Evolutionary conservation across 2,888 invertebrate species (phyloP).

Genomic region (Cylindroiulus punctatus): DNA sequence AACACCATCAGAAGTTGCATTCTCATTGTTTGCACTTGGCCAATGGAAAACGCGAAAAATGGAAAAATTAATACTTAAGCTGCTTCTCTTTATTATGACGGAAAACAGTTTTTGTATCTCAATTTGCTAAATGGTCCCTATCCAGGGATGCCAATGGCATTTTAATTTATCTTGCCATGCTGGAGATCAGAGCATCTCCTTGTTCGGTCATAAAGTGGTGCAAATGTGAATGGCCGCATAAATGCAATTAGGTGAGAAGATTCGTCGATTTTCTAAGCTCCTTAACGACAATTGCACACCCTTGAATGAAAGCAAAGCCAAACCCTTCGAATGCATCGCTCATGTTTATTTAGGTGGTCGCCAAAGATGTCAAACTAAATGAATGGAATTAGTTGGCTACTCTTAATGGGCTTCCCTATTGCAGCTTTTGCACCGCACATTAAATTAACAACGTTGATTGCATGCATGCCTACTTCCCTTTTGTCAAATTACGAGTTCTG

Average conservation of each 20-base stretch:
- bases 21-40: too few relatives aligned
- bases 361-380: not conserved
- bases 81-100: too few relatives aligned
- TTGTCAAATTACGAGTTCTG: too few relatives aligned
- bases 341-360: not conserved
- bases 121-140: not conserved
- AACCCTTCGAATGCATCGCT: too few relatives aligned
- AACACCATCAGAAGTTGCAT: too few relatives aligned
- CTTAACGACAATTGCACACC: slow-evolving; percentile 1
- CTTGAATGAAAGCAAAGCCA: not conserved
- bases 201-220: not conserved
- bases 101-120: not conserved
- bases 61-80: too few relatives aligned
- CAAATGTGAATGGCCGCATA: not conserved
- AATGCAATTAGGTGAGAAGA: not conserved
- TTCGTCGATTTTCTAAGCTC: not conserved
- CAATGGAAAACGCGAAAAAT: too few relatives aligned
- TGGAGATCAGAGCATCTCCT: not conserved
- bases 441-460: too few relatives aligned
- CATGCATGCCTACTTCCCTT: too few relatives aligned
- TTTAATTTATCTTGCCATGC: not conserved
- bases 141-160: not conserved
- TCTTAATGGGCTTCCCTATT: not conserved
- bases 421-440: not conserved
- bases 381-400: not conserved